Conservation (phyloP, 2,888 invertebrate species). For the Hemistola chrysoprasaria region DNA sequence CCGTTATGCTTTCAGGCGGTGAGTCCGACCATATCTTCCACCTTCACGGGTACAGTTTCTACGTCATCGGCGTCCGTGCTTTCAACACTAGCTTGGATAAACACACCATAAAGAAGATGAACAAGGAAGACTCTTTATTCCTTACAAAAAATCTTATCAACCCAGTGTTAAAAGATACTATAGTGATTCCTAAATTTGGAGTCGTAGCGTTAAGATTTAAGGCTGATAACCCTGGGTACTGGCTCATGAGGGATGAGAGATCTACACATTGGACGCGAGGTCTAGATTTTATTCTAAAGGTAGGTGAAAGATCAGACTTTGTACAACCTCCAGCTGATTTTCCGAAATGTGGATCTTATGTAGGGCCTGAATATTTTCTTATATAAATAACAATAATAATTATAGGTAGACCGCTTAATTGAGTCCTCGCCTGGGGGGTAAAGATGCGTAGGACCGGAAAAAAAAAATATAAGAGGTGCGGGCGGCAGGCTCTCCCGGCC, state of each 20-base stretch:
- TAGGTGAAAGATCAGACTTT: conserved; percentile 85
- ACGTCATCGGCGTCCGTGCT: conserved; percentile 83
- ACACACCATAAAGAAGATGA: conserved; percentile 80
- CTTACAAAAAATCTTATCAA: conserved; percentile 78
- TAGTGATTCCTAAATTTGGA: conserved; percentile 87
- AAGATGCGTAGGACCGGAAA: too few species aligned
- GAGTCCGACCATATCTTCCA: conserved; percentile 87
- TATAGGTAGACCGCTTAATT: too few species aligned
- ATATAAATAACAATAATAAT: too few species aligned
- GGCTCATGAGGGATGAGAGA: conserved; percentile 90
- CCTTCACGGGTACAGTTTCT: conserved; percentile 88
- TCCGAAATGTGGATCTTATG: conserved; percentile 89
- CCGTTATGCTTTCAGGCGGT: conserved; percentile 75
- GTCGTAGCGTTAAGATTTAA: conserved; percentile 87
- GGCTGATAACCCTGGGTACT: conserved; percentile 90
- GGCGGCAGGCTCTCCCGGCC: too few species aligned
- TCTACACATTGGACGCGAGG: conserved; percentile 89
- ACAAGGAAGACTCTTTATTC: conserved; percentile 80
- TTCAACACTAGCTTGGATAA: conserved; percentile 77
- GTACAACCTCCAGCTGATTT: conserved; percentile 86
- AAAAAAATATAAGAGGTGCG: too few species aligned
- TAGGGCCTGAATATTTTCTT: conserved; percentile 89
- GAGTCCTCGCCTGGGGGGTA: too few species aligned
- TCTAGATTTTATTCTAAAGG: conserved; percentile 87
- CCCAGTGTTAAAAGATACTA: conserved; percentile 87